A percentile compares a stretch with the other conserved stretches of the same genome.
Conservation (phyloP, 1,140 invertebrate species). For the Danaus plexippus region DNA sequence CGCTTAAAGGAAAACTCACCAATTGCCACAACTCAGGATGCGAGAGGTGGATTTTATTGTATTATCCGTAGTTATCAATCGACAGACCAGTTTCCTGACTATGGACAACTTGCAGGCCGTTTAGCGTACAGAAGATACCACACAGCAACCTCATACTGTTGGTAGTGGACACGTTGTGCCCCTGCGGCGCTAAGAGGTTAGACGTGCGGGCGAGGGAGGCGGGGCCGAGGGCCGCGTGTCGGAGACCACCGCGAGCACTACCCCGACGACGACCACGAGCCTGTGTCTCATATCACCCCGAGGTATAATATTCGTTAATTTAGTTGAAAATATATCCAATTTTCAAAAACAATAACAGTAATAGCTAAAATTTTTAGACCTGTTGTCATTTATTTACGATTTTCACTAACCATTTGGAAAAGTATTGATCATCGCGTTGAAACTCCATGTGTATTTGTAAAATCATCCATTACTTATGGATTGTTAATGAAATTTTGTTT, state of each 20-base stretch:
- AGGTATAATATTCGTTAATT: constrained; percentile 68
- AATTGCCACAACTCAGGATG: constrained; percentile 92
- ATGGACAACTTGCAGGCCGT: constrained; percentile 75
- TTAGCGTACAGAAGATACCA: constrained; percentile 93
- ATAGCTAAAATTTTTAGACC: too few species aligned
- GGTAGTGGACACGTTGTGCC: constrained; percentile 91
- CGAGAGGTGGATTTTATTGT: constrained; percentile 77
- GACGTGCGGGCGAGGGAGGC: constrained; percentile 86
- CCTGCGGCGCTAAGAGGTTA: constrained; percentile 87
- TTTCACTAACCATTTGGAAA: too few species aligned
- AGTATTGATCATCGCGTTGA: too few species aligned
- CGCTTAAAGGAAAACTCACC: constrained; percentile 87
- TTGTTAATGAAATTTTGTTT: constrained; percentile 8
- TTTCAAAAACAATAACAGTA: too few species aligned
- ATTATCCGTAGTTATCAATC: background rate
- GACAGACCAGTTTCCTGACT: background rate
- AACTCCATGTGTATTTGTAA: too few species aligned
- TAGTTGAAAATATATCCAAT: too few species aligned
- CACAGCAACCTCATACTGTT: constrained; percentile 92
- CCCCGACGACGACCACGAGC: constrained; percentile 81
- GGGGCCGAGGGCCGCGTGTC: constrained; percentile 69
- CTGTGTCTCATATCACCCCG: constrained; percentile 91
- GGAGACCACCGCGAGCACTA: constrained; percentile 69
- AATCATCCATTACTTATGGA: background rate
- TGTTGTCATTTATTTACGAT: too few species aligned